Conservation (phyloP, 2,113 vertebrate species). For the Heloderma charlesbogerti region DNA sequence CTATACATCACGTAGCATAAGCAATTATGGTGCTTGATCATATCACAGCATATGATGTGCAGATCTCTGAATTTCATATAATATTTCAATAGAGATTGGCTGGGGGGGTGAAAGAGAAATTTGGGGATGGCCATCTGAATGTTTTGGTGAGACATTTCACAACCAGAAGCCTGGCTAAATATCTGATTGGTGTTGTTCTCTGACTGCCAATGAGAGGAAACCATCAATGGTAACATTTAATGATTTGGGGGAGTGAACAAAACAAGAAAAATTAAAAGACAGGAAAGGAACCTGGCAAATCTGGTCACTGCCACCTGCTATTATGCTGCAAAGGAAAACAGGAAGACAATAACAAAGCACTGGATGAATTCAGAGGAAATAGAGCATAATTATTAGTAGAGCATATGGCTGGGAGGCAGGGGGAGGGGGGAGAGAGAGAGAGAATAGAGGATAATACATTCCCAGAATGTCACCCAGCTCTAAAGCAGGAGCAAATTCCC, state of each 20-base stretch:
- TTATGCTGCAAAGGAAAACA: slow-evolving; percentile 42
- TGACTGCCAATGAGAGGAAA: slow-evolving; percentile 45
- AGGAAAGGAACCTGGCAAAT: slow-evolving; percentile 5
- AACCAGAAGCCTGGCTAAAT: slow-evolving; percentile 46
- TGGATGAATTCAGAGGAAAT: slow-evolving; percentile 13
- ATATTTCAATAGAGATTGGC: not conserved
- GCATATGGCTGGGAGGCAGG: no score
- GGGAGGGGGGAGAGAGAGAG: no score
- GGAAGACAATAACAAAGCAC: slow-evolving; percentile 36
- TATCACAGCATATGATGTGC: no score
- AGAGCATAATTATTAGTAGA: slow-evolving; percentile 22
- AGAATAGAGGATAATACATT: not conserved
- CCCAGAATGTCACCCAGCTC: slow-evolving; percentile 1
- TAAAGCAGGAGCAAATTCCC: not conserved
- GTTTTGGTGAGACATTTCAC: slow-evolving; percentile 5
- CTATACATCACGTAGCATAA: slow-evolving; percentile 46
- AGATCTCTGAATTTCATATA: not conserved
- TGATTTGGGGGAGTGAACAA: slow-evolving; percentile 38
- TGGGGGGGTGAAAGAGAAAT: not conserved
- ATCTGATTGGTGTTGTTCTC: slow-evolving; percentile 31
- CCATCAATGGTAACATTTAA: slow-evolving; percentile 43
- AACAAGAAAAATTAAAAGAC: slow-evolving; percentile 24
- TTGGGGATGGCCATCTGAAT: not conserved
- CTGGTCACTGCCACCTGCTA: slow-evolving; percentile 57
- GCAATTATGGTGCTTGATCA: slow-evolving; percentile 38